Percentiles rank a stretch among this genome's conserved stretches.
Conservation (phyloP, 2,888 invertebrate species). For the Cataglyphis livida region DNA sequence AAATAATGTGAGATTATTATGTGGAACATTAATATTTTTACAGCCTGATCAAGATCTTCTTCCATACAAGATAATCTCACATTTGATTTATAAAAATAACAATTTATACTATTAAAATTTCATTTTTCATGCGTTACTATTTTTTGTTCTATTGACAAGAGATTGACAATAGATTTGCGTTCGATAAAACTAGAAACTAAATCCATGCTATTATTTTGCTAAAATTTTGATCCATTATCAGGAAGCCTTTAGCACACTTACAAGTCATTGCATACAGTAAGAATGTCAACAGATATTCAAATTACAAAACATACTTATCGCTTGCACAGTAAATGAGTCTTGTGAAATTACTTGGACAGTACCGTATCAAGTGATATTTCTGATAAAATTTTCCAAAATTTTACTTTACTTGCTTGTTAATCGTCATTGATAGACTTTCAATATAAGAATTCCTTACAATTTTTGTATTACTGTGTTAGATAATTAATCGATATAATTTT, state of each 20-base stretch:
- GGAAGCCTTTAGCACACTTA: neutral
- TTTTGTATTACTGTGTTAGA: neutral
- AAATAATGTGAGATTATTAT: neutral
- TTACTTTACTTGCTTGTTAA: neutral
- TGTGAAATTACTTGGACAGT: constrained; percentile 2
- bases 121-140: neutral
- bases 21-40: neutral
- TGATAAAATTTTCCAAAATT: neutral
- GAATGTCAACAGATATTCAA: constrained; percentile 31
- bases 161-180: neutral
- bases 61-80: neutral
- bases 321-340: constrained; percentile 3
- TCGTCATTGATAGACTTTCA: neutral
- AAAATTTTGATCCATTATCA: constrained; percentile 2
- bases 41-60: neutral
- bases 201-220: constrained; percentile 20
- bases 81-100: neutral
- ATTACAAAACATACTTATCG: constrained; percentile 31
- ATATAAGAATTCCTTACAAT: neutral
- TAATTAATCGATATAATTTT: neutral
- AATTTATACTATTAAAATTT: neutral
- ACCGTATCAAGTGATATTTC: neutral
- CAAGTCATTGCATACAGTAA: neutral
- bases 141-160: neutral
- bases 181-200: neutral